Evolutionary conservation across 2,888 invertebrate genomes (phyloP).

Genomic region (Siphlonurus alternatus): DNA sequence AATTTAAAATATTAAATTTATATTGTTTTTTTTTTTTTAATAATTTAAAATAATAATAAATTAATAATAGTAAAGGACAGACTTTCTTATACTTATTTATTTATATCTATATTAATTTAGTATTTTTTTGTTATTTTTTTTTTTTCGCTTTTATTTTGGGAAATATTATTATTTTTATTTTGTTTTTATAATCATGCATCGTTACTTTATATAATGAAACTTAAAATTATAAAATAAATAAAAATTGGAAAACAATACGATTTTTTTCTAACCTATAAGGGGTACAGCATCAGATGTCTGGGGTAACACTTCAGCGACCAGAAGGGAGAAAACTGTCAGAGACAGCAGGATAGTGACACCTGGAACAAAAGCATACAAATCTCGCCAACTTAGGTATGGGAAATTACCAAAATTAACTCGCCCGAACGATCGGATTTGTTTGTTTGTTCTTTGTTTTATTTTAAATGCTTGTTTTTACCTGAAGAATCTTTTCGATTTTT

Average conservation of each 20-base stretch:
- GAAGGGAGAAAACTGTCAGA: slow-evolving; percentile 97
- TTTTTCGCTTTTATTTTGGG: background rate
- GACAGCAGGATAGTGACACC: slow-evolving; percentile 98
- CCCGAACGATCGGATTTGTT: slow-evolving; percentile 5
- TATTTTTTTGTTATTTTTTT: background rate
- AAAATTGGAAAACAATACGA: too few species aligned
- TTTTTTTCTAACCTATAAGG: slow-evolving; percentile 63
- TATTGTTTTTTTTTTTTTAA: background rate
- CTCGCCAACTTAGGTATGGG: background rate
- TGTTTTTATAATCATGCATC: background rate
- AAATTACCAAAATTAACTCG: background rate
- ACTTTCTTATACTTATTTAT: background rate
- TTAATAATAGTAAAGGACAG: background rate
- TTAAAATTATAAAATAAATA: background rate
- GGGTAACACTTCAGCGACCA: slow-evolving; percentile 98
- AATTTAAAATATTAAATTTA: background rate
- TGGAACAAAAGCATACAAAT: slow-evolving; percentile 31
- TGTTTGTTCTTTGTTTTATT: slow-evolving; percentile 8
- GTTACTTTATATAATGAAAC: too few species aligned
- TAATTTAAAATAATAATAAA: background rate
- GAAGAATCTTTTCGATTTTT: background rate
- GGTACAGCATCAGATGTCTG: slow-evolving; percentile 99
- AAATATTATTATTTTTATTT: background rate
- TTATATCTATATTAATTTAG: background rate
- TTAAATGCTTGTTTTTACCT: background rate